A percentile compares a stretch with the other conserved stretches of the same genome.
phyloP scores from a whole-genome alignment of 1,140 invertebrate genomes.

The Bombus fervidus region DNA sequence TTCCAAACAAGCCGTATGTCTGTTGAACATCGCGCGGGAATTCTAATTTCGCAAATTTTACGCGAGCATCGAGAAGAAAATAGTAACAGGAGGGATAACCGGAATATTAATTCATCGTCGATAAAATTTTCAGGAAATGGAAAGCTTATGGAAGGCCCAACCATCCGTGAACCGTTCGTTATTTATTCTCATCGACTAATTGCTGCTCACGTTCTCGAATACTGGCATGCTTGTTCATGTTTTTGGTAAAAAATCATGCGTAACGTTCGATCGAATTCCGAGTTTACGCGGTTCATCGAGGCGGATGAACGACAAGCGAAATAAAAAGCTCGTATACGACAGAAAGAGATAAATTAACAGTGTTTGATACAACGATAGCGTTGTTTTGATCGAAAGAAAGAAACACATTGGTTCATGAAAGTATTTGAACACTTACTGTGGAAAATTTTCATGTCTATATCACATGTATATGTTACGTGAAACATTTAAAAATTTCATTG shows the following conservation, averaged over 20 bases:
- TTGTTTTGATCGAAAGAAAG: neutral
- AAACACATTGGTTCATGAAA: too few species aligned
- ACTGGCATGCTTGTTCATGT: neutral
- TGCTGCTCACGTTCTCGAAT: slow-evolving; percentile 7
- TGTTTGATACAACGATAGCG: neutral
- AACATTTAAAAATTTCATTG: too few species aligned
- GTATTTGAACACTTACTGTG: too few species aligned
- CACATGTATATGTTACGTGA: too few species aligned
- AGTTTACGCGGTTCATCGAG: slow-evolving; percentile 8
- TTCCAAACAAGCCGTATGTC: neutral
- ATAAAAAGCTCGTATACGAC: neutral
- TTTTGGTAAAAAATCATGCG: neutral
- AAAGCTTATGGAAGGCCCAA: neutral
- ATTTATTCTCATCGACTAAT: slow-evolving; percentile 31
- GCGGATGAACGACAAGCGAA: slow-evolving; percentile 2
- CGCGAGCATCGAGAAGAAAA: neutral
- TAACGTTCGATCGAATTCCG: neutral
- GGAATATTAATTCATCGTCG: neutral
- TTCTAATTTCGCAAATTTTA: neutral
- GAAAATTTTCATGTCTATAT: too few species aligned
- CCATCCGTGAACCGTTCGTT: slow-evolving; percentile 6
- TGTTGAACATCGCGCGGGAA: too few species aligned
- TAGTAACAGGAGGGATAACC: neutral
- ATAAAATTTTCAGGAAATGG: neutral
- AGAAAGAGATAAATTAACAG: neutral